Evolutionary conservation across 2,113 vertebrate genomes (phyloP).

Genomic region (Gracilinanus agilis): DNA sequence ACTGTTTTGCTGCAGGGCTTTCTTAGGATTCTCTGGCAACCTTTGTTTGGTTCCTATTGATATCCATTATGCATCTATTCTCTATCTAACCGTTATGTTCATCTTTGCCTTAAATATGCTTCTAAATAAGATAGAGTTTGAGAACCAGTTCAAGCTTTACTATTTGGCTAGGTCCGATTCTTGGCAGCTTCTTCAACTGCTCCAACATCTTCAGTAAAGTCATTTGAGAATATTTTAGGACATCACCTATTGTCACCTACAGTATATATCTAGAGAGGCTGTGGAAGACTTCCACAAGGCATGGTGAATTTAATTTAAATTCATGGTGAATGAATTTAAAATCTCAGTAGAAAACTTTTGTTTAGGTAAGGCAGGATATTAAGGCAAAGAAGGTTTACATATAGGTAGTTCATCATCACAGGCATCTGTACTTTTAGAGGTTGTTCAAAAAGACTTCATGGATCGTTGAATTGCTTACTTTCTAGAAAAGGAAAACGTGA

Average conservation of each 20-base stretch:
- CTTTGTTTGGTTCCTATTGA: constrained; percentile 61
- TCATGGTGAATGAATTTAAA: too few species aligned
- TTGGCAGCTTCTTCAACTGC: background rate
- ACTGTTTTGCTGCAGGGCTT: constrained; percentile 88
- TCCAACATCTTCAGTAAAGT: background rate
- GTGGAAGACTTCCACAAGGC: background rate
- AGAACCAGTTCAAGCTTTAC: background rate
- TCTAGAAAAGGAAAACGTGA: background rate
- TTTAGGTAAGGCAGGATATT: background rate
- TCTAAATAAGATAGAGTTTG: background rate
- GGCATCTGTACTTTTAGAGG: background rate
- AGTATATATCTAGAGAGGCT: background rate
- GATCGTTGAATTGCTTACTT: background rate
- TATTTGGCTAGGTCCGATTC: background rate
- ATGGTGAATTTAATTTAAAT: too few species aligned
- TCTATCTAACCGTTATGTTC: background rate
- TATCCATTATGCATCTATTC: constrained; percentile 47
- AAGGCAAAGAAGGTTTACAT: background rate
- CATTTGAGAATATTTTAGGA: background rate
- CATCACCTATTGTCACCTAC: background rate
- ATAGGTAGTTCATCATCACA: background rate
- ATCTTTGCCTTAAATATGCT: background rate
- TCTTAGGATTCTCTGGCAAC: constrained; percentile 67
- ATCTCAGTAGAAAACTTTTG: background rate
- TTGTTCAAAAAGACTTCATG: background rate